phyloP scores from a whole-genome alignment of 2,888 invertebrate species.

The Caenorhabditis wallacei region DNA sequence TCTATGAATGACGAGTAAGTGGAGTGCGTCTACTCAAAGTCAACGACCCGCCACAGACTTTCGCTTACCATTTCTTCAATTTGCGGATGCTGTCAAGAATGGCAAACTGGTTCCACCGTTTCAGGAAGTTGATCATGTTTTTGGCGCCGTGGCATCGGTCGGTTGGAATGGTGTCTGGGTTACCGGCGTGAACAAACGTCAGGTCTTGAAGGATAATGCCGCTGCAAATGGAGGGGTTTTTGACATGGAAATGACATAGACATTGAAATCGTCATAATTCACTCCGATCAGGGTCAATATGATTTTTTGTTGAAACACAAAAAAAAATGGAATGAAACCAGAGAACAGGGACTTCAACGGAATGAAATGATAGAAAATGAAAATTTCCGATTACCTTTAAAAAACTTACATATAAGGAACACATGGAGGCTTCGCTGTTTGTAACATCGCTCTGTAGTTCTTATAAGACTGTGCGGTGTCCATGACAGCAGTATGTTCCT shows the following conservation, averaged over 20 bases:
- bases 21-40: slow-evolving; percentile 3
- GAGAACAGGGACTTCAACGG: too few species aligned
- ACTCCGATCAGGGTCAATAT: slow-evolving; percentile 23
- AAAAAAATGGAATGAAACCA: neutral
- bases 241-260: slow-evolving; percentile 4
- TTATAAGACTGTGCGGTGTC: slow-evolving; percentile 98
- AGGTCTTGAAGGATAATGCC: slow-evolving; percentile 98
- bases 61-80: slow-evolving; percentile 93
- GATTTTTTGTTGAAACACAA: too few species aligned
- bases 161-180: slow-evolving; percentile 90
- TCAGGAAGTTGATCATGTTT: slow-evolving; percentile 92
- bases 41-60: neutral
- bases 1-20: slow-evolving; percentile 31
- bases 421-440: slow-evolving; percentile 96
- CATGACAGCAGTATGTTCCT: slow-evolving; percentile 93
- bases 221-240: slow-evolving; percentile 85
- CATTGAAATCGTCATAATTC: slow-evolving; percentile 23
- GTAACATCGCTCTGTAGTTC: slow-evolving; percentile 94
- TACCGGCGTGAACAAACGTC: slow-evolving; percentile 98
- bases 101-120: slow-evolving; percentile 98
- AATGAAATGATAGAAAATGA: too few species aligned
- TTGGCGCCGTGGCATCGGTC: slow-evolving; percentile 86
- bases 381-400: too few species aligned
- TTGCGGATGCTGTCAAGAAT: slow-evolving; percentile 98
- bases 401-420: slow-evolving; percentile 96